These are phyloP conservation scores for Hydriomena furcata DNA, from an alignment of 2,888 invertebrate species.

Conservation along the genomic window DNA sequence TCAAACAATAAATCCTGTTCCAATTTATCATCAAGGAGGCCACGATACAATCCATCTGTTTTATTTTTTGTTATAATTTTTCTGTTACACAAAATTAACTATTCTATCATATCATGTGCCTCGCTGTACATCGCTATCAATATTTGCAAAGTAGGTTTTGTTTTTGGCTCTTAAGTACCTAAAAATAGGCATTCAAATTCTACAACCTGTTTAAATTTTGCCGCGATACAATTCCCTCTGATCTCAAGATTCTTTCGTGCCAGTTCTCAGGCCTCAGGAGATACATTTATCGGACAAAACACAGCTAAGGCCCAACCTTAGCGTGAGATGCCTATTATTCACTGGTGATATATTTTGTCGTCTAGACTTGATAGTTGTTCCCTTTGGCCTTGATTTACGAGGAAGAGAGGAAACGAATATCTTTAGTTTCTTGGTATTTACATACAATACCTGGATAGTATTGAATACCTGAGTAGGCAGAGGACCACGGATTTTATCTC, in stretches of 20 bases:
- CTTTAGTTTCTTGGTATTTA: constrained; percentile 8
- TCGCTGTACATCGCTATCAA: no score
- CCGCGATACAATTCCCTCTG: constrained; percentile 4
- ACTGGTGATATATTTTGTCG: constrained; percentile 32
- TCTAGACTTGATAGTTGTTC: constrained; percentile 36
- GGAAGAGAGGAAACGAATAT: constrained; percentile 8
- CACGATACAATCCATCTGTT: no score
- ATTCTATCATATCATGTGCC: no score
- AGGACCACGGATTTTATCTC: no score
- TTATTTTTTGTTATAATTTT: no score
- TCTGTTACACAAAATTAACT: no score
- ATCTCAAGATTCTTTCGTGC: constrained; percentile 7
- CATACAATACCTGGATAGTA: neutral
- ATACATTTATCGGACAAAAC: constrained; percentile 29
- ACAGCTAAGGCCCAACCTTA: constrained; percentile 32
- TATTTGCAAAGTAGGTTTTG: neutral
- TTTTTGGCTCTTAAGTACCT: no score
- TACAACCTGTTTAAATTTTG: no score
- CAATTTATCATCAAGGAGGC: no score
- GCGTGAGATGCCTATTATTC: constrained; percentile 33
- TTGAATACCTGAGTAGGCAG: no score
- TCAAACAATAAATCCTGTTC: no score
- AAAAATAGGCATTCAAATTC: no score
- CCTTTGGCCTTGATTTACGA: constrained; percentile 30
- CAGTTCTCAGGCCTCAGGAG: constrained; percentile 20